Conservation (phyloP, 2,797 vertebrate species). For the Threskiornis aethiopicus region DNA sequence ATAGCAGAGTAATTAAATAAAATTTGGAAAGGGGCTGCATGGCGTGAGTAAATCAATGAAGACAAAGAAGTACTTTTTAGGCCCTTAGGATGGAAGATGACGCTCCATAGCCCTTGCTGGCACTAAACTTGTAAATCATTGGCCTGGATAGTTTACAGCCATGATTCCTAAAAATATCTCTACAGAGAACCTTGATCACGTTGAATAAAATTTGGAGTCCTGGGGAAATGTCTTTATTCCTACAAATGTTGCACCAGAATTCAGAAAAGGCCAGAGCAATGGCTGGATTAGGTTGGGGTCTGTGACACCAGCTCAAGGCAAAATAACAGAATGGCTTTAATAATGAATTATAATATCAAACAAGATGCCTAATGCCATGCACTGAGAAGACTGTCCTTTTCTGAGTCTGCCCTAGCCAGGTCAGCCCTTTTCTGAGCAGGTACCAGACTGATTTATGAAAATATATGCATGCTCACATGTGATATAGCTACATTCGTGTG, state of each 20-base stretch:
- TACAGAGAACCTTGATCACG: not conserved
- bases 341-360: not conserved
- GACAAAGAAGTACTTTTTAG: not conserved
- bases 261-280: not conserved
- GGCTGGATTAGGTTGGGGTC: not conserved
- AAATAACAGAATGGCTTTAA: not conserved
- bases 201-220: not conserved
- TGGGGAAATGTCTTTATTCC: not conserved
- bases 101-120: not conserved
- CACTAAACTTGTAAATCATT: not conserved
- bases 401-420: not conserved
- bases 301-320: not conserved
- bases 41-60: not conserved
- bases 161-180: not conserved
- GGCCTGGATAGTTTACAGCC: not conserved
- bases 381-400: not conserved
- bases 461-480: not conserved
- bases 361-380: rapidly evolving
- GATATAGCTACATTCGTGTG: not conserved
- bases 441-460: not conserved
- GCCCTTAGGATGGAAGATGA: not conserved
- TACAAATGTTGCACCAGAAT: not conserved
- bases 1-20: not conserved
- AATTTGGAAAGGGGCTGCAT: not conserved
- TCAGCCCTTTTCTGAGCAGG: not conserved